Conservation (phyloP, 2,113 vertebrate species). For the human region GRCh38 chrX:111668501-111669000, state of each 20-base stretch:
- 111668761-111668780: constrained; percentile 5
- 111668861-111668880: not conserved
- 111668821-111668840: constrained; percentile 15
- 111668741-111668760: not conserved
- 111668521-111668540: not conserved
- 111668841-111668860: not conserved
- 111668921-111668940: not conserved
- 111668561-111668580: not conserved
- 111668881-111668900: constrained; percentile 17
- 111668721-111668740: constrained; percentile 19
- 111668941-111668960: not conserved
- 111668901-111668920: not conserved
- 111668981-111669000: not conserved
- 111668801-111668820: constrained; percentile 6
- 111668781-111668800: not conserved
- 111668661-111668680: not conserved
- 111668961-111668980: not conserved
- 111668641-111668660: not conserved
- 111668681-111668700: not conserved
- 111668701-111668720: constrained; percentile 12
- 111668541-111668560: not conserved
- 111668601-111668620: constrained; percentile 1
- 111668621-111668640: not conserved
- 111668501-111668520: not conserved
- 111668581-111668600: constrained; percentile 14